A percentile compares a stretch with the other conserved stretches of the same genome.
These are phyloP conservation scores for Eremophila alpestris DNA, from an alignment of 2,797 vertebrate genomes.

Conservation along the genomic window DNA sequence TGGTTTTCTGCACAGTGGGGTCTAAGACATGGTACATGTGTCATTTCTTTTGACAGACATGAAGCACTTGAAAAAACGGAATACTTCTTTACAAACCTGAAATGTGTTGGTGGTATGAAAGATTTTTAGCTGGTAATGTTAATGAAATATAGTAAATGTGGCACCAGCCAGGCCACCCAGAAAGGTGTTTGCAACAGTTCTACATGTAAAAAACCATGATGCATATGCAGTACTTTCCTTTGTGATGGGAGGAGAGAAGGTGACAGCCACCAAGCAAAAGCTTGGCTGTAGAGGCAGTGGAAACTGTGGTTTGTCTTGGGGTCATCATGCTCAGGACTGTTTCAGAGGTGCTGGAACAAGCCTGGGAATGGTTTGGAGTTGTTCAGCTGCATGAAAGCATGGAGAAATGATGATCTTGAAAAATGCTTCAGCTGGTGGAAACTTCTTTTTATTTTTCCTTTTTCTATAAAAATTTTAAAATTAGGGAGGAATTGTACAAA, in stretches of 20 bases:
- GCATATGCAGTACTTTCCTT: neutral
- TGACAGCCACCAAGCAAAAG: neutral
- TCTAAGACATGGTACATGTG: neutral
- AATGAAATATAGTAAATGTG: neutral
- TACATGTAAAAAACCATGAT: fast-evolving
- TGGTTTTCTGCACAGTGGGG: neutral
- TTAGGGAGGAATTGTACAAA: neutral
- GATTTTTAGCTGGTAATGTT: fast-evolving
- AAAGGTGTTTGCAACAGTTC: neutral
- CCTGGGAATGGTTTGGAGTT: neutral
- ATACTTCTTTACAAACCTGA: neutral
- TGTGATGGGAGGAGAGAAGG: neutral
- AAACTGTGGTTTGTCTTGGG: neutral
- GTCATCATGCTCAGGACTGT: neutral
- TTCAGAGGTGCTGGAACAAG: neutral
- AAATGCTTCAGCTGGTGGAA: neutral
- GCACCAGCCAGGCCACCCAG: neutral
- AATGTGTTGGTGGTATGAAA: neutral
- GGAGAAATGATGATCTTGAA: neutral
- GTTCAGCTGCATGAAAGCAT: fast-evolving
- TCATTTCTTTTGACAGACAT: neutral
- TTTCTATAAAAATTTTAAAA: neutral
- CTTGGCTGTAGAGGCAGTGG: neutral
- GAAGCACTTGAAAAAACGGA: neutral
- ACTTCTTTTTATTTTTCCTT: neutral